Percentiles rank a stretch among this genome's conserved stretches.
Evolutionary conservation across 2,888 invertebrate genomes (phyloP).

Genomic region (Gnatocerus cornutus): DNA sequence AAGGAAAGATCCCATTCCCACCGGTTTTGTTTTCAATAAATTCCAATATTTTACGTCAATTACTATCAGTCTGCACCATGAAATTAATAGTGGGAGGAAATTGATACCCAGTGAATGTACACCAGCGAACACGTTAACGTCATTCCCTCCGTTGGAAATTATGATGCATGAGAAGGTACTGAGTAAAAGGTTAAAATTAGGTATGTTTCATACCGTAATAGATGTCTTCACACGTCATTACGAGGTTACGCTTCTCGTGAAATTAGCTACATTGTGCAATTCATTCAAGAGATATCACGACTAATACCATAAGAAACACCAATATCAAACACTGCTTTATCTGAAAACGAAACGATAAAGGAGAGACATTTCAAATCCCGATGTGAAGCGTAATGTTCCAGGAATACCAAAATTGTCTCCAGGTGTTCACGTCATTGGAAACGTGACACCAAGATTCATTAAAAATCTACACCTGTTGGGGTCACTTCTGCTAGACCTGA

Average conservation of each 20-base stretch:
- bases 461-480: background rate
- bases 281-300: constrained; percentile 13
- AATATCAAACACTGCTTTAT: too few relatives aligned
- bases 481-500: too few relatives aligned
- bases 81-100: constrained; percentile 28
- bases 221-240: constrained; percentile 6
- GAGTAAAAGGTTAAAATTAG: constrained; percentile 31
- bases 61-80: background rate
- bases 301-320: too few relatives aligned
- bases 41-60: too few relatives aligned
- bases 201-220: constrained; percentile 9
- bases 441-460: constrained; percentile 9
- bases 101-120: constrained; percentile 16
- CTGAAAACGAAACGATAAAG: too few relatives aligned
- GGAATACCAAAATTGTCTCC: constrained; percentile 14
- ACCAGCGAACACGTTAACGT: constrained; percentile 11
- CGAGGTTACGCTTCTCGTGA: constrained; percentile 9
- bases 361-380: too few relatives aligned
- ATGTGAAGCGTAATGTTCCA: background rate
- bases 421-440: constrained; percentile 17
- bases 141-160: constrained; percentile 6
- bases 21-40: background rate
- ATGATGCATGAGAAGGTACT: constrained; percentile 5
- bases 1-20: too few relatives aligned
- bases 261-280: constrained; percentile 1